phyloP scores from a whole-genome alignment of 2,888 invertebrate genomes.

The Melanotus villosus region DNA sequence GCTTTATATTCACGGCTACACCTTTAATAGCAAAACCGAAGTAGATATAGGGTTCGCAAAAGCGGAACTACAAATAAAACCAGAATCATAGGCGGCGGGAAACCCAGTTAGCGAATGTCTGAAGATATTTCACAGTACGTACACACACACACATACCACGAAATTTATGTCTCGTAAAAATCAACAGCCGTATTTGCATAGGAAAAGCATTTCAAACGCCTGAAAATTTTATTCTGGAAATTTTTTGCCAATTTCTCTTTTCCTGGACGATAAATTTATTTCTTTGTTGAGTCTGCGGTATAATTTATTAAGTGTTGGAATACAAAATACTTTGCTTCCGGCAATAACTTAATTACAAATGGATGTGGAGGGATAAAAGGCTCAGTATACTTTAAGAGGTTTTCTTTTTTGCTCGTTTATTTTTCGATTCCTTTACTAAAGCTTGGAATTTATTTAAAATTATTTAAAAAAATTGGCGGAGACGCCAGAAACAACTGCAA shows the following conservation, averaged over 20 bases:
- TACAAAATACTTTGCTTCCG: too few species aligned
- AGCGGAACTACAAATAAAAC: conserved; percentile 2
- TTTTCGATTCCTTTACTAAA: too few species aligned
- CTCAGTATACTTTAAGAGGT: too few species aligned
- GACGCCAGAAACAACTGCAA: too few species aligned
- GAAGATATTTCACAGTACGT: conserved; percentile 3
- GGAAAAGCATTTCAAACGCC: neutral
- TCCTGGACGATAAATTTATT: neutral
- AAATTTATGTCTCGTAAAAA: conserved; percentile 20
- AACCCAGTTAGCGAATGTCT: neutral
- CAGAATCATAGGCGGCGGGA: conserved; percentile 4
- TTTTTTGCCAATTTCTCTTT: neutral
- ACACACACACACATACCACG: neutral
- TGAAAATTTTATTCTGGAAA: neutral
- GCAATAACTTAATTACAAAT: too few species aligned
- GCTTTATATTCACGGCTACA: conserved; percentile 1
- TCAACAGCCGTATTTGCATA: conserved; percentile 11
- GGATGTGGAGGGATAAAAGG: too few species aligned
- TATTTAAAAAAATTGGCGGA: too few species aligned
- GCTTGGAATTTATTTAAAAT: too few species aligned
- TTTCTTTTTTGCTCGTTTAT: too few species aligned
- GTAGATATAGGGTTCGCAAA: neutral
- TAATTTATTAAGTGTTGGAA: too few species aligned
- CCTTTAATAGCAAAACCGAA: conserved; percentile 7
- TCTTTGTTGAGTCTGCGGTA: too few species aligned